Percentiles rank a stretch among this genome's conserved stretches.
These are phyloP conservation scores for Solenopsis invicta DNA, from an alignment of 1,140 invertebrate genomes.

Conservation along the genomic window DNA sequence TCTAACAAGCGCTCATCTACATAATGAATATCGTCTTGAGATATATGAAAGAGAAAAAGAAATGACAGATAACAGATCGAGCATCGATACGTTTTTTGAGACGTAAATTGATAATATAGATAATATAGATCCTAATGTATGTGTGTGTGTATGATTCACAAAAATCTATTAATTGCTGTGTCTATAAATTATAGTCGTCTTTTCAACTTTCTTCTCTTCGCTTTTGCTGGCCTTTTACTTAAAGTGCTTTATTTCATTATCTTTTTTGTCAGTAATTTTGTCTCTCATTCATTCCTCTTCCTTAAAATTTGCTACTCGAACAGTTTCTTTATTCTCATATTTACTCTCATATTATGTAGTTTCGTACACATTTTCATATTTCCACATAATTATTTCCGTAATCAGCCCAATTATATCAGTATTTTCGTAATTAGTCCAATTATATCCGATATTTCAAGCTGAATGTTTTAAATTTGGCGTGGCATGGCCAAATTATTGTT, in stretches of 20 bases:
- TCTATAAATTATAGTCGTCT: constrained; percentile 2
- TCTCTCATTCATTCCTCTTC: not conserved
- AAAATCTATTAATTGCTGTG: constrained; percentile 10
- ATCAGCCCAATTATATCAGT: not conserved
- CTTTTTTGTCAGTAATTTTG: not conserved
- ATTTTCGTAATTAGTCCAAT: not conserved
- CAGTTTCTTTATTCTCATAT: not conserved
- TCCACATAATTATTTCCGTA: not conserved
- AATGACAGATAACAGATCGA: constrained; percentile 25
- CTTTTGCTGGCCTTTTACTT: not conserved
- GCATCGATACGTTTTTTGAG: not conserved
- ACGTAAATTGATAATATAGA: constrained; percentile 46
- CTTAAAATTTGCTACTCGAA: not conserved
- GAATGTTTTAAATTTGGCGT: not conserved
- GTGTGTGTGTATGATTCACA: not conserved
- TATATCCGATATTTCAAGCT: not conserved
- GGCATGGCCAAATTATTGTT: not conserved
- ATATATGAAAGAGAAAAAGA: not conserved
- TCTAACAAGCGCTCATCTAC: not conserved
- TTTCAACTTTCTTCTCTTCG: not conserved
- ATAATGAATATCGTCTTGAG: not conserved
- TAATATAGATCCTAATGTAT: constrained; percentile 13
- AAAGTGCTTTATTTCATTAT: constrained; percentile 13
- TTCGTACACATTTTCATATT: not conserved
- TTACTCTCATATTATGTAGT: not conserved